phyloP scores from a whole-genome alignment of 1,140 invertebrate genomes.

The Onthophagus taurus region DNA sequence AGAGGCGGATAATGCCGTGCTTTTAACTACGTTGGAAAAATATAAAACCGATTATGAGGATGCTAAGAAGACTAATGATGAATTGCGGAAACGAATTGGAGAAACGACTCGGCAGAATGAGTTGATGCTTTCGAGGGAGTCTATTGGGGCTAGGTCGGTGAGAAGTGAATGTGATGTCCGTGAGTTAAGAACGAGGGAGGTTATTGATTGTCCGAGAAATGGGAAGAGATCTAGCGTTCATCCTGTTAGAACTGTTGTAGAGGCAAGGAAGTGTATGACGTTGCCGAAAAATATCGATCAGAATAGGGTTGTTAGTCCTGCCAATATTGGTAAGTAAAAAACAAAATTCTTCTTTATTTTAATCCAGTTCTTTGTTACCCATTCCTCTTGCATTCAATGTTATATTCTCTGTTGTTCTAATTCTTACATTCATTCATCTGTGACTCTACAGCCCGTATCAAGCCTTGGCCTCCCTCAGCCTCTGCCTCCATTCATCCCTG shows the following conservation, averaged over 20 bases:
- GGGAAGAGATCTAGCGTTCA: not conserved
- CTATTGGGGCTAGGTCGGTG: not conserved
- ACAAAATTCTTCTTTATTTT: not conserved
- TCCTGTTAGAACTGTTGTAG: not conserved
- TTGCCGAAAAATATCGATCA: slow-evolving; percentile 11
- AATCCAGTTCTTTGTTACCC: no score
- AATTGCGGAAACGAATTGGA: no score
- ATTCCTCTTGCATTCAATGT: no score
- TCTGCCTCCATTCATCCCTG: no score
- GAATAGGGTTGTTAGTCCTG: no score
- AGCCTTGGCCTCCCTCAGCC: no score
- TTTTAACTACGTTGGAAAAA: not conserved
- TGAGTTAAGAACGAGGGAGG: not conserved
- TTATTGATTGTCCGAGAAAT: no score
- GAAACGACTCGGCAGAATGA: not conserved
- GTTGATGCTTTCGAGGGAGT: not conserved
- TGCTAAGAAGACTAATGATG: not conserved
- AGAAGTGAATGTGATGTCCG: slow-evolving; percentile 8
- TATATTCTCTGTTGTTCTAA: no score
- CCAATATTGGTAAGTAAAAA: no score
- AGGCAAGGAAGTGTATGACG: slow-evolving; percentile 8
- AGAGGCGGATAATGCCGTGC: slow-evolving; percentile 18
- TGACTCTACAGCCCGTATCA: no score
- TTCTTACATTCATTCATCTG: no score
- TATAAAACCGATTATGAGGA: not conserved